These are phyloP conservation scores for Ptilodon capucinus DNA, from an alignment of 2,888 invertebrate species.

Conservation along the genomic window DNA sequence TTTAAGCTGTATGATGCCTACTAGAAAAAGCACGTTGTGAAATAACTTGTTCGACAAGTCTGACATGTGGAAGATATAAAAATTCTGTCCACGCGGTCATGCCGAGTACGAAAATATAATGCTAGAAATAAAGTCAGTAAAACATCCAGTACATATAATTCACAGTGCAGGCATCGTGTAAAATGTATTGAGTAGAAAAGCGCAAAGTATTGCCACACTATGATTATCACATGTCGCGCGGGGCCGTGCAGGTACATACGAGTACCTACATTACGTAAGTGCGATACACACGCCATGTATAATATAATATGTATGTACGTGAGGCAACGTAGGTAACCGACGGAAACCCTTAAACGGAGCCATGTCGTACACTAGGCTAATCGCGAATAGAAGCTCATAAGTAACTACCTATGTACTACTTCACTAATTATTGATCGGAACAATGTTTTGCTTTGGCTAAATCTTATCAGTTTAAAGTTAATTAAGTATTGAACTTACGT, in stretches of 20 bases:
- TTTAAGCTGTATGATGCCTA: too few species aligned
- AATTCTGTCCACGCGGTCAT: too few species aligned
- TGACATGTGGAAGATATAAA: too few species aligned
- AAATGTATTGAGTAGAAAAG: conserved; percentile 27
- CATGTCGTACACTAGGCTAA: background rate
- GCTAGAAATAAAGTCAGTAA: too few species aligned
- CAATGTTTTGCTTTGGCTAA: background rate
- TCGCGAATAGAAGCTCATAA: background rate
- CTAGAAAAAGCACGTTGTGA: too few species aligned
- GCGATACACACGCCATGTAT: conserved; percentile 39
- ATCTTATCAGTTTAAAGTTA: too few species aligned
- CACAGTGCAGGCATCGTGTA: background rate
- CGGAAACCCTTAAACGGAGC: conserved; percentile 21
- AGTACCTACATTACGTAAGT: conserved; percentile 51
- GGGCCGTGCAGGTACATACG: conserved; percentile 44
- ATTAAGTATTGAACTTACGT: too few species aligned
- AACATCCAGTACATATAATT: too few species aligned
- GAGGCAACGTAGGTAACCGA: conserved; percentile 13
- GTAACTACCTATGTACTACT: background rate
- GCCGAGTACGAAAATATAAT: too few species aligned
- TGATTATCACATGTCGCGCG: conserved; percentile 44
- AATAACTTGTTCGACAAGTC: too few species aligned
- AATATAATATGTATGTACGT: conserved; percentile 19
- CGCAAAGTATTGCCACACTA: conserved; percentile 28
- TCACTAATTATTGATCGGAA: conserved; percentile 1